A percentile compares a stretch with the other conserved stretches of the same genome.
phyloP scores from a whole-genome alignment of 2,797 vertebrate species.

The Crenichthys baileyi region DNA sequence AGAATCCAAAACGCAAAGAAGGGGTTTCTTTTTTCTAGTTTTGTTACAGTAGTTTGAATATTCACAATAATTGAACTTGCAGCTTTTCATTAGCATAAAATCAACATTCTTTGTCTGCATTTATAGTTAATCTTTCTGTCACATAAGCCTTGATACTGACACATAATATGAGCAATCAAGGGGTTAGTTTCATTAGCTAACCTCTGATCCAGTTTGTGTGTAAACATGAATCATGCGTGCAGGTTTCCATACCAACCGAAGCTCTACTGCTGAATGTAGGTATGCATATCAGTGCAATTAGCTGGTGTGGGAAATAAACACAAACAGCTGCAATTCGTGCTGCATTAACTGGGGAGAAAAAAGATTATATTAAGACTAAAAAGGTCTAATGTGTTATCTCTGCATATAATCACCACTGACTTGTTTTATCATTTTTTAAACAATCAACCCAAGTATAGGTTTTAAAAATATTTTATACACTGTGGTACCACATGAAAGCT shows the following conservation, averaged over 20 bases:
- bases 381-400: background rate
- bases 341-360: background rate
- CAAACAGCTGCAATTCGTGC: background rate
- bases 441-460: background rate
- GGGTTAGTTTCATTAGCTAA: background rate
- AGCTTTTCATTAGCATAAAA: background rate
- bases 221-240: background rate
- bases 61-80: background rate
- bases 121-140: background rate
- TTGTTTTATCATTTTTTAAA: background rate
- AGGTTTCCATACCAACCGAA: conserved; percentile 4
- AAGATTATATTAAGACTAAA: background rate
- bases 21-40: no score
- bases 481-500: no score
- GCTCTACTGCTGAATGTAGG: background rate
- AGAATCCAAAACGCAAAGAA: background rate
- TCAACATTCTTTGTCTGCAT: background rate
- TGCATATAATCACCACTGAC: background rate
- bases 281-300: conserved; percentile 1
- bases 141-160: background rate
- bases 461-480: no score
- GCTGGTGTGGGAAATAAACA: background rate
- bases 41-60: background rate
- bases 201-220: conserved; percentile 12
- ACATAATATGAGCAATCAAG: conserved; percentile 18